These are phyloP conservation scores for Lasioglossum albipes DNA, from an alignment of 1,140 invertebrate genomes.

Conservation along the genomic window DNA sequence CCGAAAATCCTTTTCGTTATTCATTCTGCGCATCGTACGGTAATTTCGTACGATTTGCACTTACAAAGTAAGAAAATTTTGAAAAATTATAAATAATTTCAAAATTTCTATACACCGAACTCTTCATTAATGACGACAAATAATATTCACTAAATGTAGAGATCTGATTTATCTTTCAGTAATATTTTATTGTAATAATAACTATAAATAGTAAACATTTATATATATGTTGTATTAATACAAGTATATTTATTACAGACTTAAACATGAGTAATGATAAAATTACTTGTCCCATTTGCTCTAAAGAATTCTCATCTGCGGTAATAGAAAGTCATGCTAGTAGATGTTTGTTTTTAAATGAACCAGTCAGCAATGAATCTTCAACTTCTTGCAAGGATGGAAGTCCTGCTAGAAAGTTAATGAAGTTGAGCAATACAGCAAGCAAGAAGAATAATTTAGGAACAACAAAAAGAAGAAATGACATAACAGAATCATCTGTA, in stretches of 20 bases:
- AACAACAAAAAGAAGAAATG: conserved; percentile 26
- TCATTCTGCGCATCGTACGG: conserved; percentile 28
- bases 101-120: not conserved
- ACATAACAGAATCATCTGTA: conserved; percentile 4
- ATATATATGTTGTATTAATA: not conserved
- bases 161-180: not conserved
- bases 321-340: conserved; percentile 85
- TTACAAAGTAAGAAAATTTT: not conserved
- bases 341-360: conserved; percentile 85
- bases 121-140: not conserved
- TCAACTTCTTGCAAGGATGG: conserved; percentile 25
- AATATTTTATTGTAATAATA: no score
- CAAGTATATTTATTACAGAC: conserved; percentile 21
- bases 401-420: conserved; percentile 39
- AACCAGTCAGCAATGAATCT: conserved; percentile 64
- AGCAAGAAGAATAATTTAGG: conserved; percentile 5
- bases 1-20: not conserved
- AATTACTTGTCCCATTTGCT: conserved; percentile 82
- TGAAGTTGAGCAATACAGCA: conserved; percentile 17
- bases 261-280: conserved; percentile 50
- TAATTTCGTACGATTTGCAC: not conserved
- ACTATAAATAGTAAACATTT: not conserved
- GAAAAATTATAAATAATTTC: not conserved
- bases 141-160: not conserved
- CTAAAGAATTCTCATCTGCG: conserved; percentile 75